Conservation (phyloP, 2,888 invertebrate species). For the Frankliniella fusca region DNA sequence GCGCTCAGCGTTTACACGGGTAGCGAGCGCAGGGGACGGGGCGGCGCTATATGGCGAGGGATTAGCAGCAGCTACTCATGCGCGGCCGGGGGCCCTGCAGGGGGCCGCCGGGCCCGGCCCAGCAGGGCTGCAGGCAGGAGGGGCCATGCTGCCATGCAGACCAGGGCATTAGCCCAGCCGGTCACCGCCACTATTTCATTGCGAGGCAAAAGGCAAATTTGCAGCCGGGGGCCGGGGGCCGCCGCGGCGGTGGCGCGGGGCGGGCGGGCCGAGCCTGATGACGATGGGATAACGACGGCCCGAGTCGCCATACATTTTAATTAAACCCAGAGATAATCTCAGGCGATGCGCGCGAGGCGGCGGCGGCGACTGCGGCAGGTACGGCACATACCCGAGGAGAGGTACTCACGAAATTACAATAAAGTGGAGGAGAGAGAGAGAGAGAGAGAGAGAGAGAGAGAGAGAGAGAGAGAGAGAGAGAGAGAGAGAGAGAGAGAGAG, state of each 20-base stretch:
- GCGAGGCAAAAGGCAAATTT: background rate
- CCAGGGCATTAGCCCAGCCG: background rate
- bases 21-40: too few species aligned
- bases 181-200: background rate
- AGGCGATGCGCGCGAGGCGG: background rate
- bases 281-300: conserved; percentile 11
- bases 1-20: too few species aligned
- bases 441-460: too few species aligned
- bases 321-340: conserved; percentile 20
- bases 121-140: background rate
- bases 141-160: background rate
- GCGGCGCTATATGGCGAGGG: too few species aligned
- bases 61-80: background rate
- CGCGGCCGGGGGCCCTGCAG: background rate
- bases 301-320: conserved; percentile 17
- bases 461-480: too few species aligned
- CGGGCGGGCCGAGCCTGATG: background rate
- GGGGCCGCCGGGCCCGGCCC: background rate
- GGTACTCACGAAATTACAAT: background rate
- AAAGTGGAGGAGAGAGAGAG: background rate
- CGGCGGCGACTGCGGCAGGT: background rate
- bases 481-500: too few species aligned
- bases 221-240: background rate
- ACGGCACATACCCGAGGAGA: background rate
- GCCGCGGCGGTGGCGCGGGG: too few species aligned